Percentiles rank a stretch among this genome's conserved stretches.
phyloP scores from a whole-genome alignment of 2,888 invertebrate genomes.

The Ochropleura plecta region DNA sequence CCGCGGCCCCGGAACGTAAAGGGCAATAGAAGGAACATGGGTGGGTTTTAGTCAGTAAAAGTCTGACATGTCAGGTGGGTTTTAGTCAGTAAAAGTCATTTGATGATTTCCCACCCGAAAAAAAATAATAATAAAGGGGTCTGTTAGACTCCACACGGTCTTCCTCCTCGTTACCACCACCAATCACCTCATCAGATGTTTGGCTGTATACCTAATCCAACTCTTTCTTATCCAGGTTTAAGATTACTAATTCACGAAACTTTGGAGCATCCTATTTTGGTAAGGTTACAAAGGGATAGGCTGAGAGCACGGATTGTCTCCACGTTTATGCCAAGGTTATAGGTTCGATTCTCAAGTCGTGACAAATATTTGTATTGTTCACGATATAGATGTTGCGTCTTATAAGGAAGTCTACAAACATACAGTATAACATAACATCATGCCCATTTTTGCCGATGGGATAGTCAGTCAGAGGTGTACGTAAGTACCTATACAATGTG shows the following conservation, averaged over 20 bases:
- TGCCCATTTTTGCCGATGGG: not conserved
- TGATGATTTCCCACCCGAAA: too few relatives aligned
- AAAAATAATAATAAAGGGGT: too few relatives aligned
- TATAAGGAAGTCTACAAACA: constrained; percentile 17
- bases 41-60: too few relatives aligned
- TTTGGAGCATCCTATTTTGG: not conserved
- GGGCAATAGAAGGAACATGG: too few relatives aligned
- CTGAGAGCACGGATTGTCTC: not conserved
- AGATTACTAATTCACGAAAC: not conserved
- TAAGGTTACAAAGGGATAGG: constrained; percentile 4
- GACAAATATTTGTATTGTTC: constrained; percentile 34
- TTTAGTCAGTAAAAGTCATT: too few relatives aligned
- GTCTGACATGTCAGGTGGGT: too few relatives aligned
- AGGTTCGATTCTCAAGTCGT: constrained; percentile 36
- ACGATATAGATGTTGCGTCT: constrained; percentile 18
- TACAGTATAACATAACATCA: not conserved
- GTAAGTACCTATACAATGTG: too few relatives aligned
- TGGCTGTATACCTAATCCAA: not conserved
- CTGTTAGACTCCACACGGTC: too few relatives aligned
- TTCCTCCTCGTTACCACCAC: too few relatives aligned
- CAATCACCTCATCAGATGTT: too few relatives aligned
- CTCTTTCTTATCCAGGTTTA: not conserved
- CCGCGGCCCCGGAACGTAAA: too few relatives aligned
- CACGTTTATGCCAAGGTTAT: constrained; percentile 36
- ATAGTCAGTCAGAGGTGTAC: not conserved